Percentiles rank a stretch among this genome's conserved stretches.
Conservation (phyloP, 1,140 invertebrate genomes). For the Stenopsyche tienmushanensis region DNA sequence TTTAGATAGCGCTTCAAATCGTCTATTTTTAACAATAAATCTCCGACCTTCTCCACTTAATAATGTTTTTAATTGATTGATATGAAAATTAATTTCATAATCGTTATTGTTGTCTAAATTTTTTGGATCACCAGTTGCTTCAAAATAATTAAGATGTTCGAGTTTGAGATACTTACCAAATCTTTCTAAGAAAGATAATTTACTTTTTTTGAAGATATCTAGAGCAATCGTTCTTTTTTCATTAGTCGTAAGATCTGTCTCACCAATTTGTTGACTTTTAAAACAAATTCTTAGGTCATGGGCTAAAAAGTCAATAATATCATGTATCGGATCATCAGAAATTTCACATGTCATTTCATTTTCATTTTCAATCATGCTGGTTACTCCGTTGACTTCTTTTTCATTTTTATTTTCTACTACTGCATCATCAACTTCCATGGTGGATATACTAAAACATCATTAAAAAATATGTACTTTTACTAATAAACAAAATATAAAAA, state of each 20-base stretch:
- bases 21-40: conserved; percentile 73
- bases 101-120: conserved; percentile 44
- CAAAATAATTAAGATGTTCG: conserved; percentile 70
- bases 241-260: conserved; percentile 65
- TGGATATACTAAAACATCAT: too few relatives aligned
- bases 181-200: conserved; percentile 68
- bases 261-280: conserved; percentile 76
- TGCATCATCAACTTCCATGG: background rate
- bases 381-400: too few relatives aligned
- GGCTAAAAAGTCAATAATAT: conserved; percentile 55
- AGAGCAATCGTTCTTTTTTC: conserved; percentile 72
- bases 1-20: conserved; percentile 79
- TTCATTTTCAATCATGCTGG: background rate
- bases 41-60: conserved; percentile 55
- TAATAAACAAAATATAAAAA: too few relatives aligned
- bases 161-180: conserved; percentile 73
- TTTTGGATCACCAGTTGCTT: conserved; percentile 44
- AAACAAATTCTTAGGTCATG: conserved; percentile 58
- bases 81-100: conserved; percentile 63
- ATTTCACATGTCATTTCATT: background rate
- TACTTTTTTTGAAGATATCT: conserved; percentile 65
- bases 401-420: too few relatives aligned
- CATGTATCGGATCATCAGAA: conserved; percentile 47
- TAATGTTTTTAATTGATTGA: conserved; percentile 59
- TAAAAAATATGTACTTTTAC: background rate